Evolutionary conservation across 2,797 vertebrate genomes (phyloP).

Genomic region (Lindbergichthys nudifrons): DNA sequence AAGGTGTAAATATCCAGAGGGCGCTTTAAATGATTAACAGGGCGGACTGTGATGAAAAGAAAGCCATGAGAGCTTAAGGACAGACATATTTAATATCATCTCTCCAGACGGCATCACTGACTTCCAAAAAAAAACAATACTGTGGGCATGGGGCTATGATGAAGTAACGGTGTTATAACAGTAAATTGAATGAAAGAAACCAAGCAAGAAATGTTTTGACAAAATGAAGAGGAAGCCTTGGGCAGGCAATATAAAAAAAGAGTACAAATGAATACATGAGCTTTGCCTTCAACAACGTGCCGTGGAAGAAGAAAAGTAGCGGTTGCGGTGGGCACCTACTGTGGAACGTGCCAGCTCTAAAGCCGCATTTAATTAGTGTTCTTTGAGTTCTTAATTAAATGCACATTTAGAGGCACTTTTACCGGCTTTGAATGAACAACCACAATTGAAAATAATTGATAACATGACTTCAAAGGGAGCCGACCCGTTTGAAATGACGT

Average conservation of each 20-base stretch:
- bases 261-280: constrained; percentile 53
- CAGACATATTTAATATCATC: constrained; percentile 67
- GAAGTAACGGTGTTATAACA: constrained; percentile 63
- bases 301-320: constrained; percentile 1
- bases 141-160: constrained; percentile 42
- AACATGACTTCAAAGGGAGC: constrained; percentile 47
- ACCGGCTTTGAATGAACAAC: constrained; percentile 54
- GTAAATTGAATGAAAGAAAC: constrained; percentile 67
- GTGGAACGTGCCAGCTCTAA: constrained; percentile 49
- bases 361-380: constrained; percentile 71
- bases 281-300: constrained; percentile 52
- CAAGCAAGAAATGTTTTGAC: constrained; percentile 65
- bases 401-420: constrained; percentile 62
- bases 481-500: constrained; percentile 51
- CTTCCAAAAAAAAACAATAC: constrained; percentile 59
- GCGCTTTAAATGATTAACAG: constrained; percentile 74
- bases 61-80: constrained; percentile 64
- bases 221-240: constrained; percentile 56
- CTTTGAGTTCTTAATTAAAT: constrained; percentile 78
- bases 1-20: constrained; percentile 78
- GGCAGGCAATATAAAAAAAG: constrained; percentile 36
- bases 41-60: constrained; percentile 66
- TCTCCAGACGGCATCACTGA: constrained; percentile 58
- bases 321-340: constrained; percentile 51
- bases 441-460: constrained; percentile 58